Percentiles rank a stretch among this genome's conserved stretches.
These are phyloP conservation scores for Druon quercuslanigerum DNA, from an alignment of 1,140 invertebrate genomes.

Conservation along the genomic window DNA sequence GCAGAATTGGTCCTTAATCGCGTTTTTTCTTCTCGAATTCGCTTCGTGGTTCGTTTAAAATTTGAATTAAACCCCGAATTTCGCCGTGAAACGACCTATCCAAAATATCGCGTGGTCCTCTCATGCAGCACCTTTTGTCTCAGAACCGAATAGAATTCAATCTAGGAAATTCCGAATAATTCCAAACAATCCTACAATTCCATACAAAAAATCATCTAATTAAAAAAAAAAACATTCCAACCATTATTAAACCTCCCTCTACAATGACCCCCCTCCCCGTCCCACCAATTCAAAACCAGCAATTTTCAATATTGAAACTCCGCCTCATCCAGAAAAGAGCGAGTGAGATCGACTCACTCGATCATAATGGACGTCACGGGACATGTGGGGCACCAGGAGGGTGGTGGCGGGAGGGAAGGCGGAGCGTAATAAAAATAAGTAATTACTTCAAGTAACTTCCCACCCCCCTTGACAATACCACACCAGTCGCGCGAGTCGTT, in stretches of 20 bases:
- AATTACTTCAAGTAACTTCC: slow-evolving; percentile 73
- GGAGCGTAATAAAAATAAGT: slow-evolving; percentile 75
- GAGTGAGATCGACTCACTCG: slow-evolving; percentile 16
- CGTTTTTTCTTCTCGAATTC: neutral
- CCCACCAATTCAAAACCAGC: neutral
- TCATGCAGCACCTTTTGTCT: too few relatives aligned
- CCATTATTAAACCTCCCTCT: too few relatives aligned
- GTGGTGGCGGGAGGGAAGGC: slow-evolving; percentile 46
- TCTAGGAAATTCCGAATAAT: too few relatives aligned
- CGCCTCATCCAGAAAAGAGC: neutral
- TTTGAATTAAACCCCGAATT: neutral
- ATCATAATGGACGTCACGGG: slow-evolving; percentile 24
- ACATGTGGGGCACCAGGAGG: neutral
- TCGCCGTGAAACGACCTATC: neutral
- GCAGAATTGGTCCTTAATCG: slow-evolving; percentile 14
- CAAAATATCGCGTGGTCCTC: neutral
- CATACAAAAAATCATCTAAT: too few relatives aligned
- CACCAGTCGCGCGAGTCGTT: slow-evolving; percentile 68
- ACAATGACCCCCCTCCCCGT: too few relatives aligned
- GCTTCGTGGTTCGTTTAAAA: neutral
- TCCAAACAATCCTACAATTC: too few relatives aligned
- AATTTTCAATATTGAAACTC: slow-evolving; percentile 21
- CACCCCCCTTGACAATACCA: slow-evolving; percentile 50
- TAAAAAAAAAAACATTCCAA: too few relatives aligned
- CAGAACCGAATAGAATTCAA: too few relatives aligned